Conservation (phyloP, 2,113 vertebrate genomes). For the Orientallactaga bullata region DNA sequence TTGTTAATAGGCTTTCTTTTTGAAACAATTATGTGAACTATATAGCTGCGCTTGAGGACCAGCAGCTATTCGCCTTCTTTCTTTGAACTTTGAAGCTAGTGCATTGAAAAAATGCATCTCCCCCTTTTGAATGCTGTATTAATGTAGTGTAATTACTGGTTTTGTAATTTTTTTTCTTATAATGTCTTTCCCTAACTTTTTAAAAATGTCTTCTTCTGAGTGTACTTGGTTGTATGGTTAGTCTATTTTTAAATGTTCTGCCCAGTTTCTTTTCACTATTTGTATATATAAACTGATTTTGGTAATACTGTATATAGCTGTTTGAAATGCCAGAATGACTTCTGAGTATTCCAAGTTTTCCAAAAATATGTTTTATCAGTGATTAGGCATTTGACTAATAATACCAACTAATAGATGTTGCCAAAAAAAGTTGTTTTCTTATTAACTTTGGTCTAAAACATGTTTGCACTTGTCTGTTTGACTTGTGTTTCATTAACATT, state of each 20-base stretch:
- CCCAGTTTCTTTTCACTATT: slow-evolving; percentile 79
- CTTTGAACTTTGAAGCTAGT: slow-evolving; percentile 88
- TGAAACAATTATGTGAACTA: slow-evolving; percentile 87
- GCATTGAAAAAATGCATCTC: slow-evolving; percentile 88
- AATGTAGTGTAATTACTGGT: slow-evolving; percentile 88
- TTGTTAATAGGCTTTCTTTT: slow-evolving; percentile 89
- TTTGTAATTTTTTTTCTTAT: slow-evolving; percentile 84
- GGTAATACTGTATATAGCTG: slow-evolving; percentile 83
- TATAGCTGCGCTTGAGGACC: slow-evolving; percentile 84
- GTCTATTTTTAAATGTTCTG: slow-evolving; percentile 85
- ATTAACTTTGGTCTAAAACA: slow-evolving; percentile 81
- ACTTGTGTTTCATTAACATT: slow-evolving; percentile 86
- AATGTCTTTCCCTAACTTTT: slow-evolving; percentile 76
- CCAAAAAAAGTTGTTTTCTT: slow-evolving; percentile 74
- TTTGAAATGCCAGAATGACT: slow-evolving; percentile 82
- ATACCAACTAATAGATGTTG: slow-evolving; percentile 79
- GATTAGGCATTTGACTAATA: slow-evolving; percentile 77
- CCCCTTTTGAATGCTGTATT: slow-evolving; percentile 86
- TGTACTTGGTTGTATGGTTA: slow-evolving; percentile 87
- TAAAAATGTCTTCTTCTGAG: slow-evolving; percentile 79
- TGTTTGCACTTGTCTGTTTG: slow-evolving; percentile 85
- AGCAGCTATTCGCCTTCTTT: slow-evolving; percentile 80
- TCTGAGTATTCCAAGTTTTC: slow-evolving; percentile 79
- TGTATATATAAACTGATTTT: slow-evolving; percentile 85
- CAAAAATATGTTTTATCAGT: slow-evolving; percentile 74